phyloP scores from a whole-genome alignment of 2,888 invertebrate species.

The Drosophila engyochracea region DNA sequence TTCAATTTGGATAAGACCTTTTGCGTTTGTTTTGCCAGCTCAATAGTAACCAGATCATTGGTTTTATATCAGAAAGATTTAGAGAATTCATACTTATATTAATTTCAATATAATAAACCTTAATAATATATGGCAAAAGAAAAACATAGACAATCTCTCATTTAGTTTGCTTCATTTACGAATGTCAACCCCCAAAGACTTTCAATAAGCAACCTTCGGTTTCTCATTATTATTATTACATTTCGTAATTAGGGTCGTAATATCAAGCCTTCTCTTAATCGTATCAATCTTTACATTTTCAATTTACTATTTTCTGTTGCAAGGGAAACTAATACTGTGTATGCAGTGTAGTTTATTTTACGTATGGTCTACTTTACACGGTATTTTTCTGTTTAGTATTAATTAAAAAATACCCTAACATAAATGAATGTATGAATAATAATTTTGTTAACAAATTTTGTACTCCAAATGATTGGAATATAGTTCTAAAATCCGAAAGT shows the following conservation, averaged over 20 bases:
- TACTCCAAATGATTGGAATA: too few relatives aligned
- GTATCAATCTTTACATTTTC: not conserved
- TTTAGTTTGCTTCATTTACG: not conserved
- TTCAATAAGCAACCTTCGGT: slow-evolving; percentile 5
- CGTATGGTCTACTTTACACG: too few relatives aligned
- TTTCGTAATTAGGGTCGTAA: not conserved
- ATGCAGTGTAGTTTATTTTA: not conserved
- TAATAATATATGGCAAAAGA: not conserved
- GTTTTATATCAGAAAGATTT: slow-evolving; percentile 49
- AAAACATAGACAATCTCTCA: not conserved
- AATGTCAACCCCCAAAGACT: not conserved
- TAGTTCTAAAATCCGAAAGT: too few relatives aligned
- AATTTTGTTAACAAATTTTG: not conserved
- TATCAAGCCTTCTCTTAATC: slow-evolving; percentile 12
- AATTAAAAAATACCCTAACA: not conserved
- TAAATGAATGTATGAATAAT: not conserved
- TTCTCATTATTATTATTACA: not conserved
- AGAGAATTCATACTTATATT: slow-evolving; percentile 15
- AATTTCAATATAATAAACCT: not conserved
- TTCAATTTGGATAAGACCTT: slow-evolving; percentile 5
- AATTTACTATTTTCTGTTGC: not conserved
- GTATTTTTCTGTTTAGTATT: not conserved
- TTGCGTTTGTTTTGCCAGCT: slow-evolving; percentile 22
- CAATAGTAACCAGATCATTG: slow-evolving; percentile 35
- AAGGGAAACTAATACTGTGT: not conserved